Conservation (phyloP, 2,113 vertebrate genomes). For the Eptatretus burgeri region DNA sequence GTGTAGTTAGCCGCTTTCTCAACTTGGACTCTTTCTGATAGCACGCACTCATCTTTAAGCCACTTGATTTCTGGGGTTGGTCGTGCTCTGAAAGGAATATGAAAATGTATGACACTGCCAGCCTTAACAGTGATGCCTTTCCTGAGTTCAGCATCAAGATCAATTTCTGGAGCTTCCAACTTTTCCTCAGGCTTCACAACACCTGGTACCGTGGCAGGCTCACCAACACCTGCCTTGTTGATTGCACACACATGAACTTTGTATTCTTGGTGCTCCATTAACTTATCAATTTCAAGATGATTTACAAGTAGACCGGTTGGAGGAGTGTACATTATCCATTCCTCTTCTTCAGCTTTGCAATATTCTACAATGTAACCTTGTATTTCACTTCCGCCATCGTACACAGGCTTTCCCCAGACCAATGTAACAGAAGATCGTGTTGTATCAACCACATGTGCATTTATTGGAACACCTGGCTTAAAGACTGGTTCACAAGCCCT, state of each 20-base stretch:
- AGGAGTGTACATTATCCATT: conserved; percentile 62
- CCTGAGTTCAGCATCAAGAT: conserved; percentile 64
- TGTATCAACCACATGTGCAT: conserved; percentile 39
- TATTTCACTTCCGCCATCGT: conserved; percentile 76
- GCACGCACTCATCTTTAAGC: conserved; percentile 59
- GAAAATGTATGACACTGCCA: conserved; percentile 52
- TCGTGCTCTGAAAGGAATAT: conserved; percentile 66
- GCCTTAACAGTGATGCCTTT: conserved; percentile 68
- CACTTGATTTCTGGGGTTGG: conserved; percentile 60
- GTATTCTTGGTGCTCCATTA: conserved; percentile 77
- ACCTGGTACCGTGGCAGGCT: conserved; percentile 39
- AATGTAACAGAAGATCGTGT: conserved; percentile 42
- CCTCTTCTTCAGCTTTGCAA: conserved; percentile 79
- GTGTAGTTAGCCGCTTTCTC: conserved; percentile 49
- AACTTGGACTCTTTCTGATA: conserved; percentile 51
- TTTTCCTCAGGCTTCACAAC: conserved; percentile 69
- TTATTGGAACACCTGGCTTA: conserved; percentile 63
- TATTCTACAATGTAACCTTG: conserved; percentile 71
- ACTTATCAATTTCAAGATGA: conserved; percentile 53
- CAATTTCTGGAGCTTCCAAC: conserved; percentile 61
- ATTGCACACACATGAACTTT: conserved; percentile 63
- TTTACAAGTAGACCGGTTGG: conserved; percentile 37
- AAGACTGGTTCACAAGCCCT: conserved; percentile 81
- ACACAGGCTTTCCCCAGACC: conserved; percentile 71
- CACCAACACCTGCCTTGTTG: conserved; percentile 69